phyloP scores from a whole-genome alignment of 2,888 invertebrate species.

The Clusia tigrina region DNA sequence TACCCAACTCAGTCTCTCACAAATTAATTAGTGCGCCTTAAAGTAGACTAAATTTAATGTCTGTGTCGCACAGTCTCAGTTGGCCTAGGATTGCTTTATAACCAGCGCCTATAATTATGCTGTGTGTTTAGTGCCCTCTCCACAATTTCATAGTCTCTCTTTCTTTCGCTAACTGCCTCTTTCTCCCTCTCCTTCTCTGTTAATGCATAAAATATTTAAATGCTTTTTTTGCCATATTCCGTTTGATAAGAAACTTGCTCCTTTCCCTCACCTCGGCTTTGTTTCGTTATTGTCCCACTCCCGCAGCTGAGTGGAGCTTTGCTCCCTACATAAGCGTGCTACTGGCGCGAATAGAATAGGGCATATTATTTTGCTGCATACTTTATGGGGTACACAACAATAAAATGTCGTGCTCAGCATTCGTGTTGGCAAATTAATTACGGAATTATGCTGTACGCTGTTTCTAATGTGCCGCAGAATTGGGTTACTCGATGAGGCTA shows the following conservation, averaged over 20 bases:
- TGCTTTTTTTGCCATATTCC: slow-evolving; percentile 31
- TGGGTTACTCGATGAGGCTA: neutral
- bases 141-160: too few relatives aligned
- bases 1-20: too few relatives aligned
- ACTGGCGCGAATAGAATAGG: neutral
- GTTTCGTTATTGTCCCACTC: neutral
- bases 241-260: neutral
- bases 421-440: slow-evolving; percentile 60
- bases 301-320: neutral
- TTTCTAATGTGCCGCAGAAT: slow-evolving; percentile 8
- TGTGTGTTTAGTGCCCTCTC: too few relatives aligned
- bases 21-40: too few relatives aligned
- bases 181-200: too few relatives aligned
- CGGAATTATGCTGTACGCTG: slow-evolving; percentile 49
- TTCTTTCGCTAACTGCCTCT: too few relatives aligned
- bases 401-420: slow-evolving; percentile 33
- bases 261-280: neutral
- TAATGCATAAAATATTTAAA: slow-evolving; percentile 54
- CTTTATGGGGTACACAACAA: neutral
- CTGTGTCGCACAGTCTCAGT: too few relatives aligned
- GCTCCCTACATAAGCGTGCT: too few relatives aligned
- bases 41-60: too few relatives aligned
- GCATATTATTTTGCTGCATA: neutral
- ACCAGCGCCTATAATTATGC: too few relatives aligned
- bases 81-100: too few relatives aligned